A percentile compares a stretch with the other conserved stretches of the same genome.
Evolutionary conservation across 2,888 invertebrate genomes (phyloP).

Genomic region (Darwinula stevensoni): DNA sequence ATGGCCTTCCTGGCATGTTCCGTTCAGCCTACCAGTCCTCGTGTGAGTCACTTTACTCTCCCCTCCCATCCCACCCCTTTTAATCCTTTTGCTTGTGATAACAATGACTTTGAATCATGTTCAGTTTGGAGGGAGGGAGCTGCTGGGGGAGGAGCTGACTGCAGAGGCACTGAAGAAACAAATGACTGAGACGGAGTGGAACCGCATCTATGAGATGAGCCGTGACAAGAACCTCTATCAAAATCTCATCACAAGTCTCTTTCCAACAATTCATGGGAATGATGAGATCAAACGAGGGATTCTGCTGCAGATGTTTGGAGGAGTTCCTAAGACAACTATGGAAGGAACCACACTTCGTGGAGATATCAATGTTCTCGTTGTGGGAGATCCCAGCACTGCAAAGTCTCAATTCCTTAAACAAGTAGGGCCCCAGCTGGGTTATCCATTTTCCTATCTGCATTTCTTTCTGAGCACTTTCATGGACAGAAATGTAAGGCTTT

Average conservation of each 20-base stretch:
- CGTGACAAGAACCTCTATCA: constrained; percentile 59
- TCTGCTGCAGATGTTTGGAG: constrained; percentile 81
- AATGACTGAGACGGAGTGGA: constrained; percentile 81
- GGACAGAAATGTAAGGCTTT: constrained; percentile 5
- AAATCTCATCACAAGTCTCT: constrained; percentile 65
- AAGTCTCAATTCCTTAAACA: constrained; percentile 91
- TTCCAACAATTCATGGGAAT: constrained; percentile 87
- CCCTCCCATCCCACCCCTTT: background rate
- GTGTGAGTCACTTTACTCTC: too few relatives aligned
- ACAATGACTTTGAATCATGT: constrained; percentile 7
- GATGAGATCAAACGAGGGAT: constrained; percentile 77
- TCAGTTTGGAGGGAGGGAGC: constrained; percentile 50
- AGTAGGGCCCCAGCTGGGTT: too few relatives aligned
- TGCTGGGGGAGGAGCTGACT: constrained; percentile 58
- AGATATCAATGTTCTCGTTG: constrained; percentile 88
- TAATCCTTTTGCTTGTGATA: background rate
- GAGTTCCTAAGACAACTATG: constrained; percentile 71
- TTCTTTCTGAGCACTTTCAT: constrained; percentile 6
- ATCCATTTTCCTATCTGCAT: constrained; percentile 3
- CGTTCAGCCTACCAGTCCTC: constrained; percentile 51
- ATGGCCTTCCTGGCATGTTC: constrained; percentile 84
- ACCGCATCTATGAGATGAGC: constrained; percentile 89
- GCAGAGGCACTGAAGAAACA: constrained; percentile 72
- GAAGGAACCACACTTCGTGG: constrained; percentile 79
- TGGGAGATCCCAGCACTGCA: constrained; percentile 95